Conservation (phyloP, 1,140 invertebrate species). For the Rhagoletis pomonella region DNA sequence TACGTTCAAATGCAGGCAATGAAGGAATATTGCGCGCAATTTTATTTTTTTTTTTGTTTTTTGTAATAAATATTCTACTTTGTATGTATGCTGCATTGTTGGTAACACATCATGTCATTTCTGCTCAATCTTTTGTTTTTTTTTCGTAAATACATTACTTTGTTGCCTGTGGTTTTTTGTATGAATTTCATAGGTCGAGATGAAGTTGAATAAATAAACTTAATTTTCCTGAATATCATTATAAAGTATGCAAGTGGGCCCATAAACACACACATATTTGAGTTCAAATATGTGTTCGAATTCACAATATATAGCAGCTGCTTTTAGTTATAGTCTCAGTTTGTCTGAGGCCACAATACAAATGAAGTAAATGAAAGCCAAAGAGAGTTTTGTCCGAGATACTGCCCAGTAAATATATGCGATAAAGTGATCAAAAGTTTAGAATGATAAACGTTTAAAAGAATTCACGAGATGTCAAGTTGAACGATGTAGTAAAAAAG, state of each 20-base stretch:
- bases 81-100: background rate
- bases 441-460: too few species aligned
- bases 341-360: background rate
- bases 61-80: background rate
- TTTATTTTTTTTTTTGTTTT: too few species aligned
- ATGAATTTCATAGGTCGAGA: background rate
- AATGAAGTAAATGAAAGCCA: slow-evolving; percentile 12
- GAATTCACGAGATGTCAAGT: too few species aligned
- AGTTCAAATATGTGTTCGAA: background rate
- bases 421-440: too few species aligned
- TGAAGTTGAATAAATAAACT: slow-evolving; percentile 5
- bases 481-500: too few species aligned
- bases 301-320: background rate
- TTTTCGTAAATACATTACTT: background rate
- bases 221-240: slow-evolving; percentile 3
- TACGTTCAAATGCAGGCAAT: background rate
- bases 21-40: background rate
- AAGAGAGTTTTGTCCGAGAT: too few species aligned
- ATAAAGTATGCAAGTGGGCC: background rate
- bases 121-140: background rate
- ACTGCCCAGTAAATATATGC: too few species aligned
- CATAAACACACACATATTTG: background rate
- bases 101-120: slow-evolving; percentile 2
- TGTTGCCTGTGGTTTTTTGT: background rate
- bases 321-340: slow-evolving; percentile 27